Percentiles rank a stretch among this genome's conserved stretches.
Conservation (phyloP, 1,140 invertebrate genomes). For the Eriocheir sinensis region DNA sequence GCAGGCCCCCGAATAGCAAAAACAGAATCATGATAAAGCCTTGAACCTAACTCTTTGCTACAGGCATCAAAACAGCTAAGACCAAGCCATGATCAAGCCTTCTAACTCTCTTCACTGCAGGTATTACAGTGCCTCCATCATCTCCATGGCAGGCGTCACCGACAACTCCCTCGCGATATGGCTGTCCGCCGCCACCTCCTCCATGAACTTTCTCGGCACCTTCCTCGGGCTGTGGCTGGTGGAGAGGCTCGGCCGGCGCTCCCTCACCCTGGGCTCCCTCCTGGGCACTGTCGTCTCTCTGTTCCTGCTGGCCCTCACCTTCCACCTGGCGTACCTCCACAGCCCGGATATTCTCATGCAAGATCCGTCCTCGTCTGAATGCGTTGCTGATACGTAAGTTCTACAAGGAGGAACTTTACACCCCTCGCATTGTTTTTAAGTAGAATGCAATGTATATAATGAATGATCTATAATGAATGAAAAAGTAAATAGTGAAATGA, state of each 20-base stretch:
- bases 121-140: slow-evolving; percentile 87
- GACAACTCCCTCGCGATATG: slow-evolving; percentile 85
- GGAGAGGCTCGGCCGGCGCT: slow-evolving; percentile 85
- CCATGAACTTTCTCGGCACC: slow-evolving; percentile 85
- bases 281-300: slow-evolving; percentile 83
- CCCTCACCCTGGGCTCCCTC: slow-evolving; percentile 84
- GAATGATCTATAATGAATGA: too few relatives aligned
- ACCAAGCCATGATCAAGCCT: too few relatives aligned
- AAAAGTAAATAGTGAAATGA: too few relatives aligned
- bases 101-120: slow-evolving; percentile 80
- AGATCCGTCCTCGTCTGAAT: neutral
- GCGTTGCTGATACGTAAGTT: slow-evolving; percentile 69
- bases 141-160: slow-evolving; percentile 84
- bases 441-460: too few relatives aligned
- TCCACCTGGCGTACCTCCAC: slow-evolving; percentile 82
- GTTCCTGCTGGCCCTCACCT: slow-evolving; percentile 83
- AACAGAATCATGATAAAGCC: too few relatives aligned
- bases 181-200: slow-evolving; percentile 84
- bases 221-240: slow-evolving; percentile 85
- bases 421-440: too few relatives aligned
- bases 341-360: slow-evolving; percentile 81
- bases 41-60: too few relatives aligned
- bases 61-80: too few relatives aligned
- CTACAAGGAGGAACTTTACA: neutral
- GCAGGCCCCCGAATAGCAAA: too few relatives aligned